phyloP scores from a whole-genome alignment of 2,888 invertebrate species.

The Steinernema scapterisci region DNA sequence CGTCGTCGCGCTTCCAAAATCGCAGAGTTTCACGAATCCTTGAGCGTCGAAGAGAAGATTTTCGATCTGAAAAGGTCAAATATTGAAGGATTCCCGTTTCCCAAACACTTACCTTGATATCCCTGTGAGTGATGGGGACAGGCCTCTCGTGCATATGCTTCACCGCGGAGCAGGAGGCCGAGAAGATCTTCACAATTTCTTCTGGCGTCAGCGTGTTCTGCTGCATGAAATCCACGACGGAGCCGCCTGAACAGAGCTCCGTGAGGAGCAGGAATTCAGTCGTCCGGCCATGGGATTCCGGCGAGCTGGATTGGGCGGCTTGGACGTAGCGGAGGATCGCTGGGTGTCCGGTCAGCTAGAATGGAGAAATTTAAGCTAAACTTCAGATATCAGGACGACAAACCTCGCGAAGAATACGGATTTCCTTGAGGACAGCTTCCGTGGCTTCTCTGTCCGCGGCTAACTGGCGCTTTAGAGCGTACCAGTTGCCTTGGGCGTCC shows the following conservation, averaged over 20 bases:
- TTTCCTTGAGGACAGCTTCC: conserved; percentile 69
- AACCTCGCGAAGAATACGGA: conserved; percentile 68
- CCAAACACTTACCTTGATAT: conserved; percentile 78
- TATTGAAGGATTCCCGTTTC: no score
- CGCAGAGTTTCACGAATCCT: conserved; percentile 88
- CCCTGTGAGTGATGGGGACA: conserved; percentile 90
- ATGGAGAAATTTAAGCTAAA: no score
- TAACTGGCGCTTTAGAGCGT: conserved; percentile 71
- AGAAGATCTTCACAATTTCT: conserved; percentile 79
- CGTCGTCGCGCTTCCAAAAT: conserved; percentile 92
- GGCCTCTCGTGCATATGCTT: conserved; percentile 89
- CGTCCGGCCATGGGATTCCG: conserved; percentile 79
- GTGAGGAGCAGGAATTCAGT: conserved; percentile 89
- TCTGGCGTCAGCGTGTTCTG: conserved; percentile 66
- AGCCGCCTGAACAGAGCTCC: conserved; percentile 81
- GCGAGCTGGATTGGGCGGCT: conserved; percentile 80
- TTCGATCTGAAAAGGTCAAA: conserved; percentile 75
- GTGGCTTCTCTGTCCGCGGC: conserved; percentile 70
- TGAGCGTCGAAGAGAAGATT: conserved; percentile 86
- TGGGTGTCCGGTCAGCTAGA: conserved; percentile 81
- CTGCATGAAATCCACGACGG: conserved; percentile 60
- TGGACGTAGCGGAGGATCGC: conserved; percentile 77
- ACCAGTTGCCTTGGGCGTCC: conserved; percentile 69
- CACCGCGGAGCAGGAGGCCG: conserved; percentile 86
- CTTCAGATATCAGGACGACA: not conserved